A percentile compares a stretch with the other conserved stretches of the same genome.
phyloP scores from a whole-genome alignment of 2,113 vertebrate genomes.

The Zeus faber region DNA sequence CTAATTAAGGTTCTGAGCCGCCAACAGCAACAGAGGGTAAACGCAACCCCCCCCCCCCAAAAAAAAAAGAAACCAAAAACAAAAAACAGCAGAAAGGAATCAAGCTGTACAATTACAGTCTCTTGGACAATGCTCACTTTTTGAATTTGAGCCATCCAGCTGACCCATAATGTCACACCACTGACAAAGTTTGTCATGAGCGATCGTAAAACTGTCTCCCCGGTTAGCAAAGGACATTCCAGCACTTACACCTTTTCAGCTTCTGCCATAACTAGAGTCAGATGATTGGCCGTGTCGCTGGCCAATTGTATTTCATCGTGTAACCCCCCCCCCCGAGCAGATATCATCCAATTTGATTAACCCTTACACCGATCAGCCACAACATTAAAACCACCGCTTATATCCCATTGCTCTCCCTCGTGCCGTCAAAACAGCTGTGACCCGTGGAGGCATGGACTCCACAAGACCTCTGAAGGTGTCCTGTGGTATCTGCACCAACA shows the following conservation, averaged over 20 bases:
- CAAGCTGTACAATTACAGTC: conserved; percentile 21
- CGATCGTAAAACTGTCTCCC: conserved; percentile 27
- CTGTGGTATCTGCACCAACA: too few relatives aligned
- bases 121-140: conserved; percentile 10
- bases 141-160: conserved; percentile 13
- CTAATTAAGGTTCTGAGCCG: conserved; percentile 51
- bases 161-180: conserved; percentile 8
- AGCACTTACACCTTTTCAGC: conserved; percentile 14
- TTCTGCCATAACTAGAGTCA: conserved; percentile 35
- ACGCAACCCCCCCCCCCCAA: too few relatives aligned
- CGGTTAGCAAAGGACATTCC: conserved; percentile 30
- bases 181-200: conserved; percentile 11
- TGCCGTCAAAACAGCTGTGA: too few relatives aligned
- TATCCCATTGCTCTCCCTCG: too few relatives aligned
- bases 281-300: conserved; percentile 29
- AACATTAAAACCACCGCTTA: too few relatives aligned
- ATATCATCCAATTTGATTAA: conserved; percentile 1
- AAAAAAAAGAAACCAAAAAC: conserved; percentile 1
- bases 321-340: too few relatives aligned
- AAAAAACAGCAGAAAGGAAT: conserved; percentile 21
- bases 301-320: conserved; percentile 30
- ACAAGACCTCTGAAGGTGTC: too few relatives aligned
- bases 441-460: too few relatives aligned
- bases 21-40: conserved; percentile 34
- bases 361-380: too few relatives aligned